phyloP scores from a whole-genome alignment of 2,888 invertebrate species.

The Ophraella communa region DNA sequence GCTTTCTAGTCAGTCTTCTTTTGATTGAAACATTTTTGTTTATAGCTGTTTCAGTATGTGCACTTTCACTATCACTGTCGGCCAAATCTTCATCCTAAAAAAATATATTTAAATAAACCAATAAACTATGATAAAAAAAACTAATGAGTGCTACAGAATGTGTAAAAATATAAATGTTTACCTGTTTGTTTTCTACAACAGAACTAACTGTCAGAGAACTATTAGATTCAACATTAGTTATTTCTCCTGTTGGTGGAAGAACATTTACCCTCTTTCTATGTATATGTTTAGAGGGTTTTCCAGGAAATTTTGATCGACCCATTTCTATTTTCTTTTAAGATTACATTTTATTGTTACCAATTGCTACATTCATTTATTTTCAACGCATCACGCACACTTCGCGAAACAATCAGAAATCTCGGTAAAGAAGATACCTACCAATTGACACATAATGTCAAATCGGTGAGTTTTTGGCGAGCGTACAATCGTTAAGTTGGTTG shows the following conservation, averaged over 20 bases:
- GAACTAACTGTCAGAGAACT: slow-evolving; percentile 55
- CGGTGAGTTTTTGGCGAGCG: neutral
- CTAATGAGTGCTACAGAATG: slow-evolving; percentile 14
- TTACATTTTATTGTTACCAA: slow-evolving; percentile 53
- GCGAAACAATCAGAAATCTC: slow-evolving; percentile 31
- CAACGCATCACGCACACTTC: slow-evolving; percentile 51
- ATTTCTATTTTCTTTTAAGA: slow-evolving; percentile 58
- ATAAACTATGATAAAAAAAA: slow-evolving; percentile 9
- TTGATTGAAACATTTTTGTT: slow-evolving; percentile 56
- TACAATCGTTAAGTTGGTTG: neutral
- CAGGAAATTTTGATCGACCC: slow-evolving; percentile 86
- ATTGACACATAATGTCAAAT: slow-evolving; percentile 16
- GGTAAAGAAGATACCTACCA: slow-evolving; percentile 28
- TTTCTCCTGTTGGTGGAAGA: slow-evolving; percentile 63
- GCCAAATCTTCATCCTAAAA: slow-evolving; percentile 46
- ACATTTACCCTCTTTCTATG: slow-evolving; percentile 86
- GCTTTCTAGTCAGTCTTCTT: slow-evolving; percentile 49
- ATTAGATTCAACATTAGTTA: slow-evolving; percentile 51
- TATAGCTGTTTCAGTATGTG: slow-evolving; percentile 56
- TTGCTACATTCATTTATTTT: slow-evolving; percentile 45
- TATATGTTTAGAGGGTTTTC: slow-evolving; percentile 86
- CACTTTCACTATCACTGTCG: slow-evolving; percentile 61
- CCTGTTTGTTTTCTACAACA: slow-evolving; percentile 57
- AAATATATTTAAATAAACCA: neutral
- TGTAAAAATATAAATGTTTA: slow-evolving; percentile 48